A percentile compares a stretch with the other conserved stretches of the same genome.
These are phyloP conservation scores for Grantiella picta DNA, from an alignment of 2,113 vertebrate genomes.

Conservation along the genomic window DNA sequence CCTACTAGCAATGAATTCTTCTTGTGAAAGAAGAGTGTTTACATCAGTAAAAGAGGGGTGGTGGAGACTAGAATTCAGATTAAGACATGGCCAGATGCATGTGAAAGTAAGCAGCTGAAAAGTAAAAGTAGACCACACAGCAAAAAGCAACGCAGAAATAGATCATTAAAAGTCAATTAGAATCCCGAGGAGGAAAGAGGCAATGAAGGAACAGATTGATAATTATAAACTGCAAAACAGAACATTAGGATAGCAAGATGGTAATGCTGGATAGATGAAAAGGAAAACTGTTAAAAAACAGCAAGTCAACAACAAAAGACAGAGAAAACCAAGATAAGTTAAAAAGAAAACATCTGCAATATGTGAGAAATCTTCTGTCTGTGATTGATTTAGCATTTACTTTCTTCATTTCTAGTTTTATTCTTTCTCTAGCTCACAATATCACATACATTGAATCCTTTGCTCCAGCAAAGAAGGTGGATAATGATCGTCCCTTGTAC, in stretches of 20 bases:
- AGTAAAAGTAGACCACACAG: neutral
- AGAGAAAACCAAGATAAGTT: neutral
- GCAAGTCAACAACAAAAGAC: neutral
- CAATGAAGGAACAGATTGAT: neutral
- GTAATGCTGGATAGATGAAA: neutral
- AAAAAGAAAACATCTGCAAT: neutral
- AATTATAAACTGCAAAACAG: conserved; percentile 12
- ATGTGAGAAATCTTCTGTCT: neutral
- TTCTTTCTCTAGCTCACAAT: neutral
- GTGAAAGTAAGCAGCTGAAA: neutral
- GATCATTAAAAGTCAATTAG: conserved; percentile 20
- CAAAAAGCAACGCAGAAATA: neutral
- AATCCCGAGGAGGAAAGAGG: neutral
- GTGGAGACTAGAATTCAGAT: neutral
- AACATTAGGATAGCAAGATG: neutral
- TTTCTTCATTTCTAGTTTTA: neutral
- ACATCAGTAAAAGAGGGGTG: neutral
- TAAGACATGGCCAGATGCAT: neutral
- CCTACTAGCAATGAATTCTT: neutral
- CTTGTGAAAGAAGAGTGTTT: neutral
- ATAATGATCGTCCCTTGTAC: neutral
- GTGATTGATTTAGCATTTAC: neutral
- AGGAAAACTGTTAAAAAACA: neutral
- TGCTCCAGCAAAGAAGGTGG: neutral
- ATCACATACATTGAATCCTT: neutral